Base-by-base conservation (phyloP, 2,113 vertebrate genomes). In the Cyanocitta stelleri region DNA sequence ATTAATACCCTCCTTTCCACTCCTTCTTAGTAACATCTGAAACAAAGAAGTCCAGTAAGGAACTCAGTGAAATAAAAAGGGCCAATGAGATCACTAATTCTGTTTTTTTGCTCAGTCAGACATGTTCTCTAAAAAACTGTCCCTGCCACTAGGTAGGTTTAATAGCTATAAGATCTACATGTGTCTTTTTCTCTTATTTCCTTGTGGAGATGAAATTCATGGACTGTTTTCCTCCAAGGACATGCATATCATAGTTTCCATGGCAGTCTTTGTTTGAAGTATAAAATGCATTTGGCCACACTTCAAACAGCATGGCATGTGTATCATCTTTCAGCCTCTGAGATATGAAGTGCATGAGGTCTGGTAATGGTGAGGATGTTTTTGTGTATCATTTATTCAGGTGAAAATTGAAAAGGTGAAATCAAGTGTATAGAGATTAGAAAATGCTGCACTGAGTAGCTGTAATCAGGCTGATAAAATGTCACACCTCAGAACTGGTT, bases 341-440 rank as follows among this genome's bases (percentile, higher is more conserved):
- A 94, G 92, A 93, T 92, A 95, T 63, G 33, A 91, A 96, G 93
- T 90, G 67, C 41, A 85, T 68, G 78, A 71, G 78, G 81, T 43
- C 43, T 64, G 35, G 16, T 77, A 81, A 95, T 49, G 44, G 93
- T 48, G 54, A 75, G 76, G 80, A 94, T 68, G 37, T 74, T 96
- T 96, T 75, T 83, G 62, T 76, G 32, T 61, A 91, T 87, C 56
- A 75, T n/a, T 95, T 58, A 88, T 89, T 80, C 85, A 79, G 82
- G 89, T 94, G 90, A 96, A 96, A 96, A 96, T 87, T 86, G 87
- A 89, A 95, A 96, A 96, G 93, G 89, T 93, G 90, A 98, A 97
- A 96, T 95, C 93, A 92, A 95, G 77, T 93, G 54, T 83, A 32
- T 8, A 86, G 81, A 0, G 12, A 87, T 75, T 92, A 89, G 83